These are phyloP conservation scores for Nycticryphes semicollaris DNA, from an alignment of 2,113 vertebrate species.

Conservation along the genomic window DNA sequence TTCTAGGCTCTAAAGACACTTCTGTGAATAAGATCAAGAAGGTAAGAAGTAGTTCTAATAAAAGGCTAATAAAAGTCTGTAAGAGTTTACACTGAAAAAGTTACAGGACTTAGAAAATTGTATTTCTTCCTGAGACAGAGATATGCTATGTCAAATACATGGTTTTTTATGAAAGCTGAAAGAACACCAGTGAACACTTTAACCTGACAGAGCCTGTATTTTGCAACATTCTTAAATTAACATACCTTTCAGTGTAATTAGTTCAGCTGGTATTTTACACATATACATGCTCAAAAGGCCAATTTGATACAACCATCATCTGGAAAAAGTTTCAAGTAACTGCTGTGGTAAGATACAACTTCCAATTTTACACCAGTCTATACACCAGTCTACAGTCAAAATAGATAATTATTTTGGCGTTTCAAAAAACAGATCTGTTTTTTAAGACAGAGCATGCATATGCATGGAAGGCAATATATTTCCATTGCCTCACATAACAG, in stretches of 20 bases:
- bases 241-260: not conserved
- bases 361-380: not conserved
- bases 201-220: not conserved
- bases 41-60: not conserved
- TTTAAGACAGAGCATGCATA: not conserved
- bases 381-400: not conserved
- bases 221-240: slow-evolving; percentile 11
- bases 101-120: not conserved
- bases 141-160: rapidly evolving
- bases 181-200: not conserved
- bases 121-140: not conserved
- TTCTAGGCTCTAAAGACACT: not conserved
- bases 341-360: not conserved
- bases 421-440: not conserved
- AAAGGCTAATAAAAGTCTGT: not conserved
- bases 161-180: not conserved
- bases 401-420: rapidly evolving
- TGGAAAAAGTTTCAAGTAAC: not conserved
- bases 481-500: not conserved
- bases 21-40: not conserved
- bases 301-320: not conserved
- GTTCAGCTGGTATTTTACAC: not conserved
- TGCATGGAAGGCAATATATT: not conserved
- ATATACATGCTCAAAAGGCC: not conserved
- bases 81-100: not conserved